Evolutionary conservation across 2,797 vertebrate species (phyloP), one percentile per base, ranked within the genome.

Genomic region (Paramormyrops hopkinsi): DNA sequence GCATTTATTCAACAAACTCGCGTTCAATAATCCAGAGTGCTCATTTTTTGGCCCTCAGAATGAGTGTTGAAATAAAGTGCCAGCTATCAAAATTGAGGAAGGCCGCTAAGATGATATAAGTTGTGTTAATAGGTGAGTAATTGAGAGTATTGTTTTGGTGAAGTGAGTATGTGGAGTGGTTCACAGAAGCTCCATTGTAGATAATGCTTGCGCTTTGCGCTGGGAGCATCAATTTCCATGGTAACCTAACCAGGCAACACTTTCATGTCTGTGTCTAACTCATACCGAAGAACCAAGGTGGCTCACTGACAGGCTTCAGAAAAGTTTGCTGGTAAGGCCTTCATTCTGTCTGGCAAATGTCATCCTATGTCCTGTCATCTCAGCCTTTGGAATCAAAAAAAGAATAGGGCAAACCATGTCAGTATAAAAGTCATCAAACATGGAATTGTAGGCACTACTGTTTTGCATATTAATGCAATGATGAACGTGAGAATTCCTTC

Each of bases 161-260:
- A 86, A 92, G 88, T 86, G 44, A 87, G 44, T 44, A 85, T 11
- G 86, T 65, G 87, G 86, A 83, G 44, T 89, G 12, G 19, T 59
- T 50, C 59, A 85, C 51, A 89, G 89, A 56, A 89, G 84, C 79
- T 89, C 89, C 22, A 62, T 46, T 89, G 88, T 91, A 93, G 90
- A 93, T 92, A 92, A 89, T 90, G 0, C 90, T 46, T 89, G 89
- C 84, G 89, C 88, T 84, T 51, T 22, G 82, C 8, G 88, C n/a
- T 86, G 90, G 95, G 93, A 95, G 94, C 94, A 95, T 95, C 94
- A 90, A 95, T 96, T 95, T 95, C 95, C 94, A 95, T 96, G 94
- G 94, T 90, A 94, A 93, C 90, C 86, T 90, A 88, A 88, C 90
- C 17, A 83, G 79, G 94, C 94, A 93, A 94, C 90, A 93, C 93